Evolutionary conservation across 2,113 vertebrate genomes (phyloP), one percentile per base, ranked within the genome.

Genomic region (Cyprinodon brontotheroides): DNA sequence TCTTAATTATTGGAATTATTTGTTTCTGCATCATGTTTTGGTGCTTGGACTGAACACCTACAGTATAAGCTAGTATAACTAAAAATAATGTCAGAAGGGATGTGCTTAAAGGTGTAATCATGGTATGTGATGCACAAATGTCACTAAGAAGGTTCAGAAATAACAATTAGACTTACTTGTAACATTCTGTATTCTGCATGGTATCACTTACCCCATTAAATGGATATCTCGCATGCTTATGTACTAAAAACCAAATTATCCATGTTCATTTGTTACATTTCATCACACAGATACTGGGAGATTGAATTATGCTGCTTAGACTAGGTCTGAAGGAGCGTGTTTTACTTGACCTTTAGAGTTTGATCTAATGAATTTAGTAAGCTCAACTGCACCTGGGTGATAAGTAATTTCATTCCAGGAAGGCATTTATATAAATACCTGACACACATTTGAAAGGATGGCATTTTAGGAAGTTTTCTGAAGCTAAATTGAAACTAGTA

Each of bases 241-340:
- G 41, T 67, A 17, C 2, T 77, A 68, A 75, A 72, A 66, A 6
- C 39, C 65, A 74, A 59, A 83, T 37, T 61, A 80, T 84, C 48
- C 61, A 36, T 60, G 10, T 72, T 48, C 37, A 74, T 48, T 53
- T 68, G n/a, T 65, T 53, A 76, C 62, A 7, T 75, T 14, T 60
- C 22, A 29, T 64, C 38, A 61, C 62, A 68, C 50, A 78, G 67
- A 29, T 57, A 37, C 7, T 62, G 39, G 10, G 3, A 45, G 48
- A 22, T 7, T 9, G 36, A 59, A 13, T 43, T 61, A 47, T 39
- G 12, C 36, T 14, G 39, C 8, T 65, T n/a, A 72, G 4, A 57
- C 22, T 40, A 68, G 48, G 11, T 38, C n/a, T 74, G 29, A 75
- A 37, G 59, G 29, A n/a, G 29, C 10, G 36, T 39, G 53, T 70